Evolutionary conservation across 2,888 invertebrate species (phyloP).

Genomic region (Polymixis flavicincta): DNA sequence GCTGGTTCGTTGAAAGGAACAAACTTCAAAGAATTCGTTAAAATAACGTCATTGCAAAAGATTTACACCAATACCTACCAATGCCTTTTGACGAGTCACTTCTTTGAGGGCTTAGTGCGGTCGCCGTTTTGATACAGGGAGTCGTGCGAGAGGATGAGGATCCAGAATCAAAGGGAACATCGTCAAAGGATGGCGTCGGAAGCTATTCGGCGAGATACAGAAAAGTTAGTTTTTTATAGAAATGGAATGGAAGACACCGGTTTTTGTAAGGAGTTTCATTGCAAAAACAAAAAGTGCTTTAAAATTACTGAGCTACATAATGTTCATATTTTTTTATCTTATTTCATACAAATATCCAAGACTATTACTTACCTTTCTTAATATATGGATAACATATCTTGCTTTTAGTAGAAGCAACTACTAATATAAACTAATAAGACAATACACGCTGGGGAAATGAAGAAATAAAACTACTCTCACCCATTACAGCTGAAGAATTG

Average conservation of each 20-base stretch:
- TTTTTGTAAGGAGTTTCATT: background rate
- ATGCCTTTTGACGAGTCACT: constrained; percentile 52
- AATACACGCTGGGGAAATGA: constrained; percentile 32
- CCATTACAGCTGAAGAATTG: constrained; percentile 53
- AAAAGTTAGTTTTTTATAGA: constrained; percentile 12
- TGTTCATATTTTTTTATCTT: background rate
- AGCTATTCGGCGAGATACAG: constrained; percentile 34
- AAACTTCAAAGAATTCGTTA: background rate
- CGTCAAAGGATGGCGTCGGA: constrained; percentile 57
- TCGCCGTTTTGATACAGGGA: constrained; percentile 49
- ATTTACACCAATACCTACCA: constrained; percentile 52
- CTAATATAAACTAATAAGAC: constrained; percentile 9
- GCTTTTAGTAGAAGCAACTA: background rate
- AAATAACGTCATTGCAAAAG: constrained; percentile 26
- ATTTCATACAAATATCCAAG: background rate
- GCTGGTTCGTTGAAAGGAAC: constrained; percentile 1
- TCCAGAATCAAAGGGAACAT: constrained; percentile 63
- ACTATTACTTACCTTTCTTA: background rate
- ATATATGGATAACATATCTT: background rate
- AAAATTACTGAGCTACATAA: background rate
- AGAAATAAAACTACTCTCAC: constrained; percentile 47
- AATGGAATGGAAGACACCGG: background rate
- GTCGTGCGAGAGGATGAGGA: constrained; percentile 45
- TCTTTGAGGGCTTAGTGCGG: constrained; percentile 56
- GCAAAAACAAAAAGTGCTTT: background rate